These are phyloP conservation scores for Cantharis nigra DNA, from an alignment of 2,888 invertebrate genomes.

Conservation along the genomic window DNA sequence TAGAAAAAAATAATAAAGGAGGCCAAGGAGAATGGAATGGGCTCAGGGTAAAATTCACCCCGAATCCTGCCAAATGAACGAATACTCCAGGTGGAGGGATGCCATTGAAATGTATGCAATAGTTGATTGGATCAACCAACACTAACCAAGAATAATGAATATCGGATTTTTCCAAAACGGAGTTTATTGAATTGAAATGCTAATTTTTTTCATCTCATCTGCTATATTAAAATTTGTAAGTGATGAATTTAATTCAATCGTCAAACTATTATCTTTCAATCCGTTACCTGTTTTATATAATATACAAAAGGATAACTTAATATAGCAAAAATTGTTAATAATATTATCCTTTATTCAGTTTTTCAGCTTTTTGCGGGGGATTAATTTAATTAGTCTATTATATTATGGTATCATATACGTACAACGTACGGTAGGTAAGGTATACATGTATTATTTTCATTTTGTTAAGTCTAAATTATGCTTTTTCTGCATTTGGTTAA, in stretches of 20 bases:
- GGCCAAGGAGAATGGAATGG: background rate
- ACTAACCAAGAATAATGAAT: constrained; percentile 4
- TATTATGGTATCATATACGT: background rate
- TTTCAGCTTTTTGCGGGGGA: background rate
- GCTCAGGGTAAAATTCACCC: background rate
- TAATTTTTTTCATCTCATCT: background rate
- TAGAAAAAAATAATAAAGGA: background rate
- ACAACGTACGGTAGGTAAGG: background rate
- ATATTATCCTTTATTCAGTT: background rate
- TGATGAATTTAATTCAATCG: background rate
- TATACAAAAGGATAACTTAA: background rate
- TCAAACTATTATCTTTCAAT: background rate
- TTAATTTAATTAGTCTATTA: background rate
- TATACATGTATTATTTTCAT: background rate
- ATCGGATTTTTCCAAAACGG: background rate
- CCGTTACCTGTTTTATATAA: background rate
- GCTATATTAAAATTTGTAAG: background rate
- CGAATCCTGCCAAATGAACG: background rate
- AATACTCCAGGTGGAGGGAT: background rate
- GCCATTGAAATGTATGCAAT: background rate
- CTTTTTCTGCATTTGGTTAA: background rate
- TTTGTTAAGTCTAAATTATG: background rate
- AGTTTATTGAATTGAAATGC: background rate
- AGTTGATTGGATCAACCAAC: background rate
- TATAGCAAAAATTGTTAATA: background rate